Base-by-base conservation (phyloP, 53 echinoderm and acorn worm genomes). In the Arbacia lixula region DNA sequence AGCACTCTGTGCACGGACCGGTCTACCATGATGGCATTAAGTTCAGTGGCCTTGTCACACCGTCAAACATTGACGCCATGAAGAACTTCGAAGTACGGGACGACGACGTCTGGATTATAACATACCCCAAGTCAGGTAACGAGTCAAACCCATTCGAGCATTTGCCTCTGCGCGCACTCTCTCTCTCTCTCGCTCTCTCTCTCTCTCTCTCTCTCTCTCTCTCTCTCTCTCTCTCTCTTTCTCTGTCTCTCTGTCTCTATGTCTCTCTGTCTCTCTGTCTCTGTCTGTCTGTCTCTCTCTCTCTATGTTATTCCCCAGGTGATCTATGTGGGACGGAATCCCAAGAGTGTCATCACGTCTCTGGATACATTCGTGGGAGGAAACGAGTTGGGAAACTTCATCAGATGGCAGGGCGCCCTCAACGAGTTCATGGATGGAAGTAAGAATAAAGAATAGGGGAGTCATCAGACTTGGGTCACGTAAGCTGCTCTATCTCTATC, bases 91-190 rank as follows among this genome's bases (percentile, higher is more conserved):
- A 81, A n/a, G 81, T 81, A 43, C 26, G 64, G 49, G 46, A 63
- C 0, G 64, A 81, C 62, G 81, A 81, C 43, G 63, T 81, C 62
- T 81, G 81, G 81, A 81, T 81, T 22, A 81, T 62, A 11, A 81
- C 81, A 0, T 81, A 81, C 24, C 63, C 81, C 3, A 81, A 81
- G 50, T 81, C 81, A 42, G 81, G 81, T 63, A 5, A 73, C n/a
- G n/a, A n/a, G n/a, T n/a, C n/a, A n/a, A n/a, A n/a, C n/a, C n/a
- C n/a, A n/a, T n/a, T n/a, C n/a, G n/a, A n/a, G n/a, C n/a, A n/a
- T n/a, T n/a, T n/a, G n/a, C n/a, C n/a, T n/a, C n/a, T n/a, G n/a
- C n/a, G n/a, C n/a, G n/a, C n/a, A n/a, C n/a, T n/a, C n/a, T n/a
- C n/a, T n/a, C n/a, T n/a, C n/a, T n/a, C n/a, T n/a, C n/a, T n/a